A percentile compares a stretch with the other conserved stretches of the same genome.
phyloP scores from a whole-genome alignment of 2,888 invertebrate species.

The Aporophyla lueneburgensis region DNA sequence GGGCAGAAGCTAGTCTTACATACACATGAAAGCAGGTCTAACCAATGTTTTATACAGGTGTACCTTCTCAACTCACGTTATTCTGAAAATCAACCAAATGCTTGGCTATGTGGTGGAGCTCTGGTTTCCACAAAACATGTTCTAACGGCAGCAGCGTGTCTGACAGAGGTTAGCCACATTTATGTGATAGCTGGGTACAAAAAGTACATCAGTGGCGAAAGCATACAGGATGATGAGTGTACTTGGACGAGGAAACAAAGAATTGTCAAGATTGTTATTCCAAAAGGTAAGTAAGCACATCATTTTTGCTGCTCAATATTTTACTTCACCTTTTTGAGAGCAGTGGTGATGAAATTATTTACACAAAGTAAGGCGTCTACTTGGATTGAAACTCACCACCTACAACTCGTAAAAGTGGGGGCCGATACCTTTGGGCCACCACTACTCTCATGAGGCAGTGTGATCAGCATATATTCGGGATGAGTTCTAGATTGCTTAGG shows the following conservation, averaged over 20 bases:
- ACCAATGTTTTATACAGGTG: constrained; percentile 32
- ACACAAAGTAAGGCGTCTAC: too few species aligned
- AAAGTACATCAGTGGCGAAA: constrained; percentile 38
- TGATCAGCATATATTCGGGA: too few species aligned
- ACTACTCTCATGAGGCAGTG: too few species aligned
- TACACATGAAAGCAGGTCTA: neutral
- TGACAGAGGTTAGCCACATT: constrained; percentile 51
- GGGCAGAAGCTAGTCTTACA: too few species aligned
- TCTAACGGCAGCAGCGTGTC: constrained; percentile 51
- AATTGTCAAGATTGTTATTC: constrained; percentile 44
- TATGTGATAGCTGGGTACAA: constrained; percentile 59
- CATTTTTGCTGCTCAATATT: neutral
- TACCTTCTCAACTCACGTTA: constrained; percentile 51
- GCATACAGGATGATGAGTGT: constrained; percentile 37
- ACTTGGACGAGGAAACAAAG: constrained; percentile 41
- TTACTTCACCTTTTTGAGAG: too few species aligned
- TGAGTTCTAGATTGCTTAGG: too few species aligned
- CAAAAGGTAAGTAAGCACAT: constrained; percentile 26
- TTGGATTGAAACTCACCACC: too few species aligned
- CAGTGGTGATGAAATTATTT: too few species aligned
- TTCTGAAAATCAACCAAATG: constrained; percentile 40
- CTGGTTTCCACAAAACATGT: constrained; percentile 33
- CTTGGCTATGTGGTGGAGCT: constrained; percentile 57
- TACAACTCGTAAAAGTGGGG: too few species aligned
- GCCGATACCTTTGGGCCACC: too few species aligned